phyloP scores from a whole-genome alignment of 2,113 vertebrate species.

The Solea solea region DNA sequence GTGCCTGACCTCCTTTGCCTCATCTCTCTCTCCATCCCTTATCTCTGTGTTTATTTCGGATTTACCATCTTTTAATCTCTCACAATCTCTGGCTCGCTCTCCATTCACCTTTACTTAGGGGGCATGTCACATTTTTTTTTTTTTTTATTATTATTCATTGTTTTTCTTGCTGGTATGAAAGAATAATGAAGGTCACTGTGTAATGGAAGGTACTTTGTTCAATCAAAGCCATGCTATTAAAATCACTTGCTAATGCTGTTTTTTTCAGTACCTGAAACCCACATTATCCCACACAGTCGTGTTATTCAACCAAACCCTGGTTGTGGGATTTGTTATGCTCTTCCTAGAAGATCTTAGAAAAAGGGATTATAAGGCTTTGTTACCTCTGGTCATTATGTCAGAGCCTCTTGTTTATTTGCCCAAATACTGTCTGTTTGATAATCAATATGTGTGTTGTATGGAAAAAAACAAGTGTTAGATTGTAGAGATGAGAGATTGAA shows the following conservation, averaged over 20 bases:
- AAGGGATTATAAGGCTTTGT: conserved; percentile 25
- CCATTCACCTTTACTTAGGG: conserved; percentile 42
- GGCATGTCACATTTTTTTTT: conserved; percentile 22
- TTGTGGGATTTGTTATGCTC: not conserved
- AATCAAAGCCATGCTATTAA: conserved; percentile 24
- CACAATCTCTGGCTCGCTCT: conserved; percentile 45
- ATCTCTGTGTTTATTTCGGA: conserved; percentile 66
- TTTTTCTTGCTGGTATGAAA: conserved; percentile 11
- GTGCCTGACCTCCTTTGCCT: conserved; percentile 54
- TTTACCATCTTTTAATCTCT: conserved; percentile 66
- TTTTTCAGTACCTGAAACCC: not conserved
- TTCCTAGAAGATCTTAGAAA: not conserved
- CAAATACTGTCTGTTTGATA: conserved; percentile 1
- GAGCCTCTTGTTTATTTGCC: not conserved
- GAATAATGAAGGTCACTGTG: conserved; percentile 39
- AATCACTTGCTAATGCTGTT: conserved; percentile 29
- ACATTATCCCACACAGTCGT: not conserved
- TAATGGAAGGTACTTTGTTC: conserved; percentile 28
- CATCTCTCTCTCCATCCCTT: conserved; percentile 34
- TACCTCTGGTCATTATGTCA: conserved; percentile 23
- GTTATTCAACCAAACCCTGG: not conserved
- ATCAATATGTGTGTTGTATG: not conserved
- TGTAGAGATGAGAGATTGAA: conserved; percentile 1
- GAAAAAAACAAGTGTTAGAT: conserved; percentile 9
- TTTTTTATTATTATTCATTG: conserved; percentile 10